Conservation (phyloP, 2,113 vertebrate species). For the Tamias sibiricus region DNA sequence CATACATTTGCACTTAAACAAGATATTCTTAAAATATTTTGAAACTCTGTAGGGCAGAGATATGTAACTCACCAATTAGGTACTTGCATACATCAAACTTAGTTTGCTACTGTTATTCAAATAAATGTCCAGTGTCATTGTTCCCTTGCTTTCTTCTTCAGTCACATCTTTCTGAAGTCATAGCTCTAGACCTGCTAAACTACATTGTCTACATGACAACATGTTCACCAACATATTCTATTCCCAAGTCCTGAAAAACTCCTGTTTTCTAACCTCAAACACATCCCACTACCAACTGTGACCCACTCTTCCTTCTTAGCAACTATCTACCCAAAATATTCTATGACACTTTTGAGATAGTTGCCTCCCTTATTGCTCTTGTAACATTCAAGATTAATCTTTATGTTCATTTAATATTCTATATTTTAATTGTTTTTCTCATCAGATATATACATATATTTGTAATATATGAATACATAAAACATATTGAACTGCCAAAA, state of each 20-base stretch:
- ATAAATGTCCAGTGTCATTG: not conserved
- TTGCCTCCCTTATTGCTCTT: not conserved
- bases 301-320: not conserved
- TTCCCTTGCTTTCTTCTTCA: not conserved
- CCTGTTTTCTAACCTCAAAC: not conserved
- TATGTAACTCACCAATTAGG: not conserved
- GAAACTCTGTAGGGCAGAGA: not conserved
- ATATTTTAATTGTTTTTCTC: not conserved
- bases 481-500: not conserved
- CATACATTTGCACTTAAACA: not conserved
- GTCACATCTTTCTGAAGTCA: no score
- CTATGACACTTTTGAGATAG: not conserved
- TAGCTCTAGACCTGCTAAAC: not conserved
- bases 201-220: fast-evolving
- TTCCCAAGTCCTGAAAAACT: not conserved
- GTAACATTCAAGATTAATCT: not conserved
- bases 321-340: not conserved
- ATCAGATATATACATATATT: not conserved
- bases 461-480: not conserved
- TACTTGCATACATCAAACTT: not conserved
- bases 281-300: not conserved
- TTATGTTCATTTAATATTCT: not conserved
- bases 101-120: not conserved
- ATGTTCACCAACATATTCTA: not conserved
- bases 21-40: not conserved